Evolutionary conservation across 2,113 vertebrate species (phyloP), one percentile per base, ranked within the genome.

Genomic region (Loxodonta africana): DNA sequence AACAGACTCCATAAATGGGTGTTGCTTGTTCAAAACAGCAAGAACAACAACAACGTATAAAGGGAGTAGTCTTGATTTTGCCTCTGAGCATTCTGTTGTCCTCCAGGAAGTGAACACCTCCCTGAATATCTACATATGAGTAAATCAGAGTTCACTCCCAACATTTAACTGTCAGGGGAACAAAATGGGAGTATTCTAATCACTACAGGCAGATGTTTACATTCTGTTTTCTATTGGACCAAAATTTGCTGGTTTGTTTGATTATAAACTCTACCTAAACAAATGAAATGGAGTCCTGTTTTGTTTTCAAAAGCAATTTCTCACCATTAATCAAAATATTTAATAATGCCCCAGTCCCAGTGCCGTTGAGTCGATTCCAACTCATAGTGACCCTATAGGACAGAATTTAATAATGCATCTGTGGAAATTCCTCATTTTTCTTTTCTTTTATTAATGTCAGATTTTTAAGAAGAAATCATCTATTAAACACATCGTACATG

Each of bases 401-500:
- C 37, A 37, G 37, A 37, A 85, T 17, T 82, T 63, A 71, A 84
- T 76, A 51, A 8, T 20, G 1, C 8, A 37, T 69, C 17, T 26
- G 1, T 44, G 30, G 73, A 94, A 96, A 88, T 65, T 90, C 14
- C 84, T 7, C 23, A 4, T 14, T n/a, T 80, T 88, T 44, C 51
- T 77, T 80, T 84, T 88, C n/a, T 83, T 93, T 95, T 73, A 91
- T 17, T 63, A 86, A 37, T 28, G 20, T n/a, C 9, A 82, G 18
- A 80, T 86, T 91, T 90, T 90, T n/a, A 67, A 73, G 88, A 84
- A 88, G 15, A 53, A 53, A 53, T 83, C 25, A 46, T 23, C 76
- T 71, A 74, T 62, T 80, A 53, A 93, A 73, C 26, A 89, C 6
- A 87, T 57, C 33, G 26, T 33, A 41, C 83, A 71, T 14, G 11